These are phyloP conservation scores for Hypercompe scribonia DNA, from an alignment of 2,888 invertebrate species.

Conservation along the genomic window DNA sequence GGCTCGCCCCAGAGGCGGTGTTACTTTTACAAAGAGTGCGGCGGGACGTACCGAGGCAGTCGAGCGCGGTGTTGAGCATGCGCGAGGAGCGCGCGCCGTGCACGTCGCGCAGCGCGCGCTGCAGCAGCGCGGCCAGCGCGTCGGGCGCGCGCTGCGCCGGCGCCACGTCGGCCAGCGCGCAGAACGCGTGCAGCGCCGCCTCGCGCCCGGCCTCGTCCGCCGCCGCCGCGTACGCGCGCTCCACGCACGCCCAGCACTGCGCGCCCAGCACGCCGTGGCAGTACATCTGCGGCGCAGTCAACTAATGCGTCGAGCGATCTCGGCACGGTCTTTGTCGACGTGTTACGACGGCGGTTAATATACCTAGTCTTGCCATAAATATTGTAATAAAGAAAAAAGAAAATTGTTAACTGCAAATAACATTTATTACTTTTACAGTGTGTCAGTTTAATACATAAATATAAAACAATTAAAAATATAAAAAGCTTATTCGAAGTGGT, in stretches of 20 bases:
- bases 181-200: conserved; percentile 84
- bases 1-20: too few relatives aligned
- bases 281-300: conserved; percentile 88
- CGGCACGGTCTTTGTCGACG: too few relatives aligned
- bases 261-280: conserved; percentile 94
- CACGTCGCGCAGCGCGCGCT: conserved; percentile 64
- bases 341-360: too few relatives aligned
- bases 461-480: too few relatives aligned
- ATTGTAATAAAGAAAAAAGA: too few relatives aligned
- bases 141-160: conserved; percentile 77
- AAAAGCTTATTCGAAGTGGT: too few relatives aligned
- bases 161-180: conserved; percentile 83
- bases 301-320: too few relatives aligned
- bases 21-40: too few relatives aligned
- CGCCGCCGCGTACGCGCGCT: conserved; percentile 87
- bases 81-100: conserved; percentile 75
- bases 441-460: too few relatives aligned
- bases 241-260: conserved; percentile 90
- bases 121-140: conserved; percentile 71
- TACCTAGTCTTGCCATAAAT: too few relatives aligned
- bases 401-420: too few relatives aligned
- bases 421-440: too few relatives aligned
- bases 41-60: conserved; percentile 88
- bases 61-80: conserved; percentile 90
- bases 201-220: conserved; percentile 81